Percentiles rank a stretch among this genome's conserved stretches.
phyloP scores from a whole-genome alignment of 1,140 invertebrate species.

The Lepidurus apus region DNA sequence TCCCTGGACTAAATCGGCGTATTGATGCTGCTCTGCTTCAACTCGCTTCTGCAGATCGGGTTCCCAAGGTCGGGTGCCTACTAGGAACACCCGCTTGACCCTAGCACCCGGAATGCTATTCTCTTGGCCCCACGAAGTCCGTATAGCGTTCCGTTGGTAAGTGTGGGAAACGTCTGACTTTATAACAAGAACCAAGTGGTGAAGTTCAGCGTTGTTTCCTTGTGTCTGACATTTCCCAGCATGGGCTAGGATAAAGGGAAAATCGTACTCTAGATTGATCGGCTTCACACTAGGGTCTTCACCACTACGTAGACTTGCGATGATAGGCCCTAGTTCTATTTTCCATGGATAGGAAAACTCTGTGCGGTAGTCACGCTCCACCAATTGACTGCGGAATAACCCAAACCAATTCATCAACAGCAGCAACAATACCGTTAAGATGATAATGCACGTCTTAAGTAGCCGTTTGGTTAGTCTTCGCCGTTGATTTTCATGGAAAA shows the following conservation, averaged over 20 bases:
- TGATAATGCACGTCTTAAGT: background rate
- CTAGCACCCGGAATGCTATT: slow-evolving; percentile 65
- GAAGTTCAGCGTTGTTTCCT: slow-evolving; percentile 48
- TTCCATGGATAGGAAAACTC: slow-evolving; percentile 65
- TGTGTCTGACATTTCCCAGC: slow-evolving; percentile 50
- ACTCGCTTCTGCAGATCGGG: slow-evolving; percentile 52
- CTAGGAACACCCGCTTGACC: slow-evolving; percentile 68
- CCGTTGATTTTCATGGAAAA: too few relatives aligned
- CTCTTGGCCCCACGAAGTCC: slow-evolving; percentile 78
- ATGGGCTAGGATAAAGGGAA: slow-evolving; percentile 46
- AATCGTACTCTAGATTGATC: slow-evolving; percentile 55
- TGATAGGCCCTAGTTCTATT: slow-evolving; percentile 37
- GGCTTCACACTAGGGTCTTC: slow-evolving; percentile 49
- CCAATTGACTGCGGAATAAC: slow-evolving; percentile 50
- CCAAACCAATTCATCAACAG: slow-evolving; percentile 59
- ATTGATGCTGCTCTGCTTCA: slow-evolving; percentile 57
- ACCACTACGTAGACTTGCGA: slow-evolving; percentile 51
- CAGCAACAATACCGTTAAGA: slow-evolving; percentile 40
- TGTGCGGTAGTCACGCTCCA: slow-evolving; percentile 59
- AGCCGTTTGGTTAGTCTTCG: background rate
- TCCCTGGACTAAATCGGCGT: slow-evolving; percentile 74
- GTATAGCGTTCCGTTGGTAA: slow-evolving; percentile 61
- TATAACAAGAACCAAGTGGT: slow-evolving; percentile 58
- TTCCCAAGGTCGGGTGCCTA: slow-evolving; percentile 54
- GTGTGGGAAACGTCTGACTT: slow-evolving; percentile 75